Conservation (phyloP, 1,140 invertebrate species). For the Dendrolimus punctatus region DNA sequence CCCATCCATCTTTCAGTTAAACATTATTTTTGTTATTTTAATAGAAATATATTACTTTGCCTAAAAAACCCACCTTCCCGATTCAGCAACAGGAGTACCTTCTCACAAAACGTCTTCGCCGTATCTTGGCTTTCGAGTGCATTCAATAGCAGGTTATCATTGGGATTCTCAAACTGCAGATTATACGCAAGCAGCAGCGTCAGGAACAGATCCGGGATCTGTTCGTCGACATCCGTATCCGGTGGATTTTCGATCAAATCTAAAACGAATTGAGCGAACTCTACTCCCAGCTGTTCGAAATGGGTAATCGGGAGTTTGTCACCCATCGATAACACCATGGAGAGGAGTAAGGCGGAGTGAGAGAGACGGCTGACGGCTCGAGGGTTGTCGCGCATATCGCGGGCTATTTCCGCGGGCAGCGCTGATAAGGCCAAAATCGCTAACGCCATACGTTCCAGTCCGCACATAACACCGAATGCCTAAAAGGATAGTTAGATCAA, state of each 20-base stretch:
- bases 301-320: slow-evolving; percentile 89
- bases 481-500: slow-evolving; percentile 43
- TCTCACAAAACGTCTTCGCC: slow-evolving; percentile 92
- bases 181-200: slow-evolving; percentile 90
- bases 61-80: slow-evolving; percentile 80
- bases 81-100: slow-evolving; percentile 88
- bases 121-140: slow-evolving; percentile 79
- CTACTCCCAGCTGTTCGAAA: slow-evolving; percentile 83
- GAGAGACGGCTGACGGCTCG: slow-evolving; percentile 79
- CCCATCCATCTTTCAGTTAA: too few species aligned
- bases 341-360: slow-evolving; percentile 84
- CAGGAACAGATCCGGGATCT: slow-evolving; percentile 87
- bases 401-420: slow-evolving; percentile 89
- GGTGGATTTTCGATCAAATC: slow-evolving; percentile 86
- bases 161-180: slow-evolving; percentile 81
- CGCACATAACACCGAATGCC: slow-evolving; percentile 90
- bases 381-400: slow-evolving; percentile 82
- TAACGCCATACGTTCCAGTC: slow-evolving; percentile 84
- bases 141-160: slow-evolving; percentile 84
- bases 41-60: background rate
- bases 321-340: slow-evolving; percentile 90
- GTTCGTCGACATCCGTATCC: slow-evolving; percentile 83
- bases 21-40: too few species aligned
- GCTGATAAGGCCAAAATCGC: slow-evolving; percentile 88
- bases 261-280: slow-evolving; percentile 86